A percentile compares a stretch with the other conserved stretches of the same genome.
Conservation (phyloP, 2,888 invertebrate genomes). For the Drosophila parthenogenetica region DNA sequence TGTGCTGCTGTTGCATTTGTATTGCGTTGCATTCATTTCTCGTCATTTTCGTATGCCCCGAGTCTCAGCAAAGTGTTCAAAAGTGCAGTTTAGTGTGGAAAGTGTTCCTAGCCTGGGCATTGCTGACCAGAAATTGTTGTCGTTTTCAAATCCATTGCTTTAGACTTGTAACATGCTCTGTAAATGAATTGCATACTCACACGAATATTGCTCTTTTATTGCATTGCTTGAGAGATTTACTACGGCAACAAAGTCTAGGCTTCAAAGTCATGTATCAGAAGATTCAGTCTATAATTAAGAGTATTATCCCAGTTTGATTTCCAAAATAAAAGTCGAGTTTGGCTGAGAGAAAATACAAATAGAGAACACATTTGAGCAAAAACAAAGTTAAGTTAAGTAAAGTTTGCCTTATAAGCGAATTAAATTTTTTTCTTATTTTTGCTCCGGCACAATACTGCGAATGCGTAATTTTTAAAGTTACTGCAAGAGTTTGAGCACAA, state of each 20-base stretch:
- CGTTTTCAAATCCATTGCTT: conserved; percentile 56
- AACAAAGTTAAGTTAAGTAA: background rate
- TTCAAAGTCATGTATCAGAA: conserved; percentile 12
- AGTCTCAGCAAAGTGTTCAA: conserved; percentile 25
- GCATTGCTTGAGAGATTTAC: conserved; percentile 25
- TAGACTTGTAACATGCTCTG: conserved; percentile 23
- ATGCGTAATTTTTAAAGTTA: conserved; percentile 59
- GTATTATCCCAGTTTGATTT: background rate
- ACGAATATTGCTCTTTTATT: conserved; percentile 40
- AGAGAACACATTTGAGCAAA: background rate
- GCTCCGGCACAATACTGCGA: conserved; percentile 39
- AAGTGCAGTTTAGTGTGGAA: conserved; percentile 18
- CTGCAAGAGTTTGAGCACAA: conserved; percentile 43
- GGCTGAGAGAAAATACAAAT: background rate
- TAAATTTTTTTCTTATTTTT: background rate
- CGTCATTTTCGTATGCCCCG: conserved; percentile 30
- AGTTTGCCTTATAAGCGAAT: background rate
- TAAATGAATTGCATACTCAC: conserved; percentile 27
- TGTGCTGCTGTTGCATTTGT: conserved; percentile 32
- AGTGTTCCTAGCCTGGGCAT: conserved; percentile 1
- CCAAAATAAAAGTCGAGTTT: background rate
- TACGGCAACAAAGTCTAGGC: conserved; percentile 1
- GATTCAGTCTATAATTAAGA: conserved; percentile 11
- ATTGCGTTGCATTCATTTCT: conserved; percentile 56
- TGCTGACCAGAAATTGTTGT: conserved; percentile 32